These are phyloP conservation scores for Tetropium fuscum DNA, from an alignment of 2,888 invertebrate genomes.

Conservation along the genomic window DNA sequence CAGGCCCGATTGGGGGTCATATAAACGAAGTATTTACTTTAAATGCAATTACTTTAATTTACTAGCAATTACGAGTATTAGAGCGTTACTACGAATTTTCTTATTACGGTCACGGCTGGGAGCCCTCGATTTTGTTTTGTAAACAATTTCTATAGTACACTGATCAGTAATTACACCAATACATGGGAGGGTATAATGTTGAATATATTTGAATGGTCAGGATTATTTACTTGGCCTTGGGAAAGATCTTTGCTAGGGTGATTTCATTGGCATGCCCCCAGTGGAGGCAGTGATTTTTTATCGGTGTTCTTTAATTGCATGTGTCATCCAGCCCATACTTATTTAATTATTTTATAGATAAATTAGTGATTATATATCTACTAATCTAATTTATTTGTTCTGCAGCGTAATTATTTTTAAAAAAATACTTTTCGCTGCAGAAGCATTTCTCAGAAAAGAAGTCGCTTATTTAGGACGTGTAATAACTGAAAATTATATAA, in stretches of 20 bases:
- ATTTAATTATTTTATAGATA: no score
- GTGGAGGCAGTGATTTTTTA: no score
- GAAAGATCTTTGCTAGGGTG: neutral
- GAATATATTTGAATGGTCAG: conserved; percentile 28
- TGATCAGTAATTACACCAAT: conserved; percentile 14
- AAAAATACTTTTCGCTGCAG: no score
- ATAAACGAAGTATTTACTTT: conserved; percentile 9
- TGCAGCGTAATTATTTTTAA: no score
- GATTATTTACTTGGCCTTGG: conserved; percentile 23
- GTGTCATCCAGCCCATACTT: no score
- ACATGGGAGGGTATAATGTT: conserved; percentile 22
- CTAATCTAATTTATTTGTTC: no score
- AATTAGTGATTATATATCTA: no score
- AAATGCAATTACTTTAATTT: no score
- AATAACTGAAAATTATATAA: no score
- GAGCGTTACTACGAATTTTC: conserved; percentile 15
- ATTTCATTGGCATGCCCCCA: neutral
- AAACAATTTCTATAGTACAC: conserved; percentile 21
- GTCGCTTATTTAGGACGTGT: no score
- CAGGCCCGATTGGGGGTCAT: conserved; percentile 7
- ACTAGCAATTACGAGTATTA: conserved; percentile 5
- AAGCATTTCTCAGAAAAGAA: no score
- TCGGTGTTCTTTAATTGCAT: no score
- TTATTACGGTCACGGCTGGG: conserved; percentile 13
- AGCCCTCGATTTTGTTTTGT: conserved; percentile 3